Base-by-base conservation (phyloP, 2,113 vertebrate species). In the Holacanthus passer region DNA sequence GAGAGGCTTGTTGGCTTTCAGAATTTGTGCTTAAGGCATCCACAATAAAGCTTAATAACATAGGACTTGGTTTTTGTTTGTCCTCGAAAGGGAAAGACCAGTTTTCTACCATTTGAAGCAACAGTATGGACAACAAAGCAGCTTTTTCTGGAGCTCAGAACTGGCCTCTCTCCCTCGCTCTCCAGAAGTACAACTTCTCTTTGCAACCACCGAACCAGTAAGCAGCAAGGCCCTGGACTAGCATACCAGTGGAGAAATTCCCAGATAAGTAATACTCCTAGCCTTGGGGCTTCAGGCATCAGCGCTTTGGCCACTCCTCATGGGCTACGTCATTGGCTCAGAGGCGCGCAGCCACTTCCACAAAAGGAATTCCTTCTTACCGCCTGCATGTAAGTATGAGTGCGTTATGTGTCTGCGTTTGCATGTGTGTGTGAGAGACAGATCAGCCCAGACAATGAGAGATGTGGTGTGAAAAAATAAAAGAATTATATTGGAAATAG, bases 301-400 rank as follows among this genome's bases (percentile, higher is more conserved):
- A 75, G 79, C n/a, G 63, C 81, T 83, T 55, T 84, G 77, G 89
- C 90, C 87, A 85, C 92, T 80, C 91, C 93, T 83, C 72, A 1
- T 11, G 5, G 39, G 43, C 86, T 56, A 92, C 91, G 87, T 95
- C 94, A 95, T 53, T n/a, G 19, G 72, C 83, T 86, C 73, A 80
- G 77, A 91, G 83, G 93, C 89, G 69, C 84, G 82, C 90, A 86
- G 83, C 88, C 87, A 95, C 85, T 95, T 92, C 94, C 96, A 96
- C 94, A 95, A 95, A 96, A 97, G 93, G 94, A 96, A 96, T 96
- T 96, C 95, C 94, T 96, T 95, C 90, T 91, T 89, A 81, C 87
- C 80, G 90, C 82, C 81, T 89, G 88, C 81, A 88, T 91, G 87
- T 31, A 89, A 88, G 87, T 92, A 80, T 89, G 83, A 83, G 91